Base-by-base conservation (phyloP, 2,888 invertebrate genomes). In the Icerya purchasi region DNA sequence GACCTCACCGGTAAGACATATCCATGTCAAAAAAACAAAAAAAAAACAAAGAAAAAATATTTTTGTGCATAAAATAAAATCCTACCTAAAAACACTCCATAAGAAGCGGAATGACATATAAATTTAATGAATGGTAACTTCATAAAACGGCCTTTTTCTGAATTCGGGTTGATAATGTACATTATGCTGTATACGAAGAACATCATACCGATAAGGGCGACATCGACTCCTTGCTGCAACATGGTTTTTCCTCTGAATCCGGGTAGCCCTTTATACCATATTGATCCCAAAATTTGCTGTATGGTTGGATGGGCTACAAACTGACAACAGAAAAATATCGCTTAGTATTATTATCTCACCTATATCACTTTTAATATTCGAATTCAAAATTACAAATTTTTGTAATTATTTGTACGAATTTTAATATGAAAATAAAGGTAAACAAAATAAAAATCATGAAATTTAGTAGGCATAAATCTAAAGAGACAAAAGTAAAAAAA, bases 101-200 rank as follows among this genome's bases (percentile, higher is more conserved):
- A 98, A 1, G 96, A 94, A 3, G 92, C 84, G 52, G 94, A 94
- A 71, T 97, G 92, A 66, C 90, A 89, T 67, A 98, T 92, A 74
- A 98, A 98, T 73, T 97, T 97, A 68, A 98, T 92, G 72, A 97
- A 98, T 0, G 97, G 97, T 70, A 96, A 94, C 70, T 91, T 86
- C 84, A 96, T 87, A 68, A 93, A 89, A 65, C 81, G 75, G 18
- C 92, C 94, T 71, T 87, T 82, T 58, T 81, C 80, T 0, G 90
- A 90, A 61, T 86, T 84, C 0, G 97, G 97, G 0, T 89, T 84
- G 63, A 96, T 68, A 78, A 97, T 85, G 73, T 97, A 96, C 64
- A 89, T 83, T 25, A 88, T 76, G 66, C 92, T 90, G 72, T 94
- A 88, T 18, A 96, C 75, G 0, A 97, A 96, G 70, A 96, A 97